Base-by-base conservation (phyloP, 2,888 invertebrate genomes). In the Opisthograptis luteolata region DNA sequence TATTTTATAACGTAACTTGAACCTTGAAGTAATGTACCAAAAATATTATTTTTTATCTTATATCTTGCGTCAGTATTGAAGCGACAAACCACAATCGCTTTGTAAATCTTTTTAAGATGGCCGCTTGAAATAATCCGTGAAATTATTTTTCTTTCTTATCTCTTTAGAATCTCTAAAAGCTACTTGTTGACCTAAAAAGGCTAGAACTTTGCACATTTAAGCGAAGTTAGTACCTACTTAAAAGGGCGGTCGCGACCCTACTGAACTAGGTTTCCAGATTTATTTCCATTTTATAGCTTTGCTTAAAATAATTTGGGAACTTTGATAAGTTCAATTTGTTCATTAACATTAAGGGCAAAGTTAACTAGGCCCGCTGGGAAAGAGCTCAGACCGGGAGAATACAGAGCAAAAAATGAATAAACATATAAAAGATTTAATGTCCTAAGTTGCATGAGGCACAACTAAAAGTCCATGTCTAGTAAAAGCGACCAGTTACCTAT, bases 141-240 rank as follows among this genome's bases (percentile, higher is more conserved):
- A 53, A 51, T 51, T 43, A 37, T 56, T 61, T 48, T 49, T 42
- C 43, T 46, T 43, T 31, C 30, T 46, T 39, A 46, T 52, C 49
- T 50, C 37, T 37, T 42, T 27, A 35, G 17, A 54, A 52, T 46
- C 36, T 47, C 41, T 50, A 14, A 47, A 39, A 55, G 54, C 55
- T 60, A 60, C 58, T 61, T 54, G 56, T 50, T 58, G 63, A 59
- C 64, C 58, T 58, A 54, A 65, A 63, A 66, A 61, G 45, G 43
- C 45, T 49, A 25, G 57, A 68, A 68, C 55, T 65, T 70, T 60
- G 8, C 39, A 45, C 57, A 49, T 60, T 68, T 58, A 35, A 46
- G 46, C 55, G 14, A 49, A 53, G 37, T 57, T 32, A 41, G 58
- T 35, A 40, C 36, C 40, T 40, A 32, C 31, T 48, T 46, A 49